phyloP scores from a whole-genome alignment of 2,113 vertebrate genomes.

The Phaethornis superciliosus region DNA sequence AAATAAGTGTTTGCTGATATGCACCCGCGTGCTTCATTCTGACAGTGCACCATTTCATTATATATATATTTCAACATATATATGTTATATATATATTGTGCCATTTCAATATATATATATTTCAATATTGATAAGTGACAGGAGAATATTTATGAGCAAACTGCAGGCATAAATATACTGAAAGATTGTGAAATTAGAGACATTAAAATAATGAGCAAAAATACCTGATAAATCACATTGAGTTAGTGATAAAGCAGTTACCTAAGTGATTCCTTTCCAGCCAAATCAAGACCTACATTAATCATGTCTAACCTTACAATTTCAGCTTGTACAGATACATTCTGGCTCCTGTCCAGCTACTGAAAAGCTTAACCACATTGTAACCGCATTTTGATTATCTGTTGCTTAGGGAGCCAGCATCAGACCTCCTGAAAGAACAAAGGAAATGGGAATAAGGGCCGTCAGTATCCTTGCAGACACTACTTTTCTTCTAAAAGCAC shows the following conservation, averaged over 20 bases:
- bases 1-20: not conserved
- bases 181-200: not conserved
- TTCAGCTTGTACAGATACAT: not conserved
- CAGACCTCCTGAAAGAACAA: not conserved
- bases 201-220: not conserved
- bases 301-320: not conserved
- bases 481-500: not conserved
- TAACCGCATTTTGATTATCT: not conserved
- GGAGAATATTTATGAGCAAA: not conserved
- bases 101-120: too few species aligned
- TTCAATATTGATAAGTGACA: not conserved
- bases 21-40: not conserved
- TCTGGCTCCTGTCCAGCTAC: not conserved
- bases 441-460: not conserved
- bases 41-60: not conserved
- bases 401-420: not conserved
- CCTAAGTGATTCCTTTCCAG: not conserved
- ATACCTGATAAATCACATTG: not conserved
- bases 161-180: not conserved
- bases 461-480: not conserved
- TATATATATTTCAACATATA: too few species aligned
- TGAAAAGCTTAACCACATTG: conserved; percentile 5
- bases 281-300: not conserved
- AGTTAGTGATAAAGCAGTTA: not conserved
- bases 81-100: too few species aligned